phyloP scores from a whole-genome alignment of 37 sponge, comb jelly and placozoan species.

The Corticium candelabrum region DNA sequence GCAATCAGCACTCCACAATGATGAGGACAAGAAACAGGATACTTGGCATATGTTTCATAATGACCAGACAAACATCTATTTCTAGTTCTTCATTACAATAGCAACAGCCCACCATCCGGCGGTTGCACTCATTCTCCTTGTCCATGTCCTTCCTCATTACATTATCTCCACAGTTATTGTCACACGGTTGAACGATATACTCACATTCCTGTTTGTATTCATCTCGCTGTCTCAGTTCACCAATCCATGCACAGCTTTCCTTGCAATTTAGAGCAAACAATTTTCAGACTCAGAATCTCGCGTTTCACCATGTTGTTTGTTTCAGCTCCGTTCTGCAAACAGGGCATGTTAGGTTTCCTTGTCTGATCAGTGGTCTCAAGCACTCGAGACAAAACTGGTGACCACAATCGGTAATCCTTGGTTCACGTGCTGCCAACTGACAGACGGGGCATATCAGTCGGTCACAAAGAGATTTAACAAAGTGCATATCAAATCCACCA shows the following conservation, averaged over 20 bases:
- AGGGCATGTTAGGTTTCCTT: neutral
- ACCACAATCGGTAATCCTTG: neutral
- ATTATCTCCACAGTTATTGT: neutral
- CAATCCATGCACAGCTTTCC: neutral
- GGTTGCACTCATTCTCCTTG: neutral
- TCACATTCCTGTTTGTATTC: neutral
- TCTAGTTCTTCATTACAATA: neutral
- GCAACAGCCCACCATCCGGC: neutral
- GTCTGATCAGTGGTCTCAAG: neutral
- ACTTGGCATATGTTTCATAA: neutral
- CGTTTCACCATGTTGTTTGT: neutral
- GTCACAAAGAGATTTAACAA: neutral
- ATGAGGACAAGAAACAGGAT: neutral
- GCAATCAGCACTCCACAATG: neutral
- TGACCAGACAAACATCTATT: no score
- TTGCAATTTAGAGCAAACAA: neutral
- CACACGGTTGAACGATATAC: neutral
- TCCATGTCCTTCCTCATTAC: neutral
- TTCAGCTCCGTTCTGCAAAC: neutral
- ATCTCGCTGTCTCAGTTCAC: neutral
- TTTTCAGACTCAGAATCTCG: neutral
- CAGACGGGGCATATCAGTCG: neutral
- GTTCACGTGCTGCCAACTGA: neutral
- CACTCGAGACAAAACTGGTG: neutral
- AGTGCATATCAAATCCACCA: neutral